Evolutionary conservation across 2,113 vertebrate genomes (phyloP).

Genomic region (Melospiza georgiana): DNA sequence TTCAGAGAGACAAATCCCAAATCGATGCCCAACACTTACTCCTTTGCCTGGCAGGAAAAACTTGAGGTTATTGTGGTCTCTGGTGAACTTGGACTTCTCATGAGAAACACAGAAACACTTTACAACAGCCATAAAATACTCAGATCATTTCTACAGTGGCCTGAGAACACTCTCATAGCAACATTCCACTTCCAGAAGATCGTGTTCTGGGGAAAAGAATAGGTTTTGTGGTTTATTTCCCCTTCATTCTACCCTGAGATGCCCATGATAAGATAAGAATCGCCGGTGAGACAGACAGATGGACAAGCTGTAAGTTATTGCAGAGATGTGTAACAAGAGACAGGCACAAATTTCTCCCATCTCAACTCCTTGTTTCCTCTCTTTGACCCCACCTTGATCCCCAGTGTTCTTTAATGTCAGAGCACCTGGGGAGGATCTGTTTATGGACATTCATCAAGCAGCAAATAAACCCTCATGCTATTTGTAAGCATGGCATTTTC

Average conservation of each 20-base stretch:
- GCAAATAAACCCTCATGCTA: constrained; percentile 29
- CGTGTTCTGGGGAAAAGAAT: not conserved
- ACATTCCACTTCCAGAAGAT: not conserved
- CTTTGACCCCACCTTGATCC: not conserved
- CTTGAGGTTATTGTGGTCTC: not conserved
- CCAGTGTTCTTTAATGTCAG: not conserved
- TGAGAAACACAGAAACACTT: not conserved
- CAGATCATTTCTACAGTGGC: not conserved
- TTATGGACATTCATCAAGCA: constrained; percentile 42
- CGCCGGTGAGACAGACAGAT: not conserved
- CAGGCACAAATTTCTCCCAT: not conserved
- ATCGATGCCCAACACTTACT: not conserved
- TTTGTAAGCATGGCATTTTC: constrained; percentile 54
- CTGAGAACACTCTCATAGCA: not conserved
- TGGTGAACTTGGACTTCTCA: not conserved
- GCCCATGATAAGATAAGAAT: not conserved
- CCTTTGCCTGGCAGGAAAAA: not conserved
- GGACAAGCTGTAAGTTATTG: not conserved
- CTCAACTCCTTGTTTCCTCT: not conserved
- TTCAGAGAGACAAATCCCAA: not conserved
- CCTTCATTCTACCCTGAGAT: not conserved
- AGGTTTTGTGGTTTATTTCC: not conserved
- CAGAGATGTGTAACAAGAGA: not conserved
- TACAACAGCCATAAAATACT: not conserved
- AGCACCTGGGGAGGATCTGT: not conserved